phyloP scores from a whole-genome alignment of 2,888 invertebrate genomes.

The Tanaodytes sp. region DNA sequence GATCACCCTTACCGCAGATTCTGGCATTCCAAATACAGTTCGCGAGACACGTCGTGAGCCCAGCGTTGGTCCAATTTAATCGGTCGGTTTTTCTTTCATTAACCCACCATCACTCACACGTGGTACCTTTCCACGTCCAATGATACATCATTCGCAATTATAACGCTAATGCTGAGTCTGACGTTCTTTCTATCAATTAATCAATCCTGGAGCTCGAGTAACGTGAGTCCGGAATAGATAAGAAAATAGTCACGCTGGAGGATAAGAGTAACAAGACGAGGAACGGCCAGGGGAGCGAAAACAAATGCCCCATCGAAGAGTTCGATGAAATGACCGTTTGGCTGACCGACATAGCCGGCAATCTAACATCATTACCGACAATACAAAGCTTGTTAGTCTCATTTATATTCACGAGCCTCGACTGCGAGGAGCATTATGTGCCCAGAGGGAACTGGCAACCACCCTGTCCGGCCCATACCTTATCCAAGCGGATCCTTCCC shows the following conservation, averaged over 20 bases:
- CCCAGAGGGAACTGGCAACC: slow-evolving; percentile 38
- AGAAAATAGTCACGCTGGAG: slow-evolving; percentile 18
- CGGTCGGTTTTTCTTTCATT: no score
- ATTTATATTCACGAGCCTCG: slow-evolving; percentile 69
- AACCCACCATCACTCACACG: no score
- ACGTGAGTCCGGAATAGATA: slow-evolving; percentile 16
- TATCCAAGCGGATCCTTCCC: slow-evolving; percentile 17
- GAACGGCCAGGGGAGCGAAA: slow-evolving; percentile 54
- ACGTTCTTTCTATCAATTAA: slow-evolving; percentile 16
- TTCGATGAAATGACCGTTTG: slow-evolving; percentile 62
- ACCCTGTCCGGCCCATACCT: slow-evolving; percentile 33
- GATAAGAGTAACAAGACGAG: slow-evolving; percentile 11
- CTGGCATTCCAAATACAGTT: slow-evolving; percentile 21
- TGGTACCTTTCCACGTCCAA: slow-evolving; percentile 1
- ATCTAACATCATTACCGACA: slow-evolving; percentile 72
- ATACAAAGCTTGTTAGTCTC: slow-evolving; percentile 72
- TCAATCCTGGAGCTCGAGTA: neutral
- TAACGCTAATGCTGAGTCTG: neutral
- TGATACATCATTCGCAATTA: neutral
- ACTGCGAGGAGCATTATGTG: slow-evolving; percentile 38
- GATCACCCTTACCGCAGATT: slow-evolving; percentile 21
- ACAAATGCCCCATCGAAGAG: slow-evolving; percentile 64
- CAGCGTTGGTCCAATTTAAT: slow-evolving; percentile 24
- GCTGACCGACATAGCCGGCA: slow-evolving; percentile 61
- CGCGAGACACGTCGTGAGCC: no score